Conservation (phyloP, 2,888 invertebrate genomes). For the Molorchus minor region DNA sequence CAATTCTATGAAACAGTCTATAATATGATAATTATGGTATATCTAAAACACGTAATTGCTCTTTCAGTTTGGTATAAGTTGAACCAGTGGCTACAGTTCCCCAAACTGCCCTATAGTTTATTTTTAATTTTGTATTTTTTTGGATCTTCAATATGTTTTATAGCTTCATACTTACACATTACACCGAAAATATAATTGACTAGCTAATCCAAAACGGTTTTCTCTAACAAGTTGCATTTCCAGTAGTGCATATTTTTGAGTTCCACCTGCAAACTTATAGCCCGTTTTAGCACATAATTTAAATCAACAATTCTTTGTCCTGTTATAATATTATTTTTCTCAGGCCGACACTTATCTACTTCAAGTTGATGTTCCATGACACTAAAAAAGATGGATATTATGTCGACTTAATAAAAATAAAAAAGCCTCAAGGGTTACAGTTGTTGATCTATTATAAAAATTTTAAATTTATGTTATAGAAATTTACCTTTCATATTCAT, state of each 20-base stretch:
- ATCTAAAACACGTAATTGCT: neutral
- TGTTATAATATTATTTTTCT: neutral
- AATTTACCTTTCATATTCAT: neutral
- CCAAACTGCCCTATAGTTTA: constrained; percentile 8
- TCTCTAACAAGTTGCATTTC: neutral
- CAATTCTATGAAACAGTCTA: constrained; percentile 1
- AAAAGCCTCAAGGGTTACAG: neutral
- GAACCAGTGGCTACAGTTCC: constrained; percentile 6
- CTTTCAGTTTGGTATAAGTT: constrained; percentile 3
- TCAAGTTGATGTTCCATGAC: neutral
- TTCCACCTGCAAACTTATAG: neutral
- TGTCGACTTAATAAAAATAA: neutral
- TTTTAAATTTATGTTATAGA: neutral
- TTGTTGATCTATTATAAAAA: neutral
- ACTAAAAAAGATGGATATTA: neutral
- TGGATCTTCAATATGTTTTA: neutral
- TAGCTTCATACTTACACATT: neutral
- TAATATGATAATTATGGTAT: constrained; percentile 3
- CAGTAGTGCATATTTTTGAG: neutral
- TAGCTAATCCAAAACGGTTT: neutral
- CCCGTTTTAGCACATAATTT: neutral
- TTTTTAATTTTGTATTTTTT: neutral
- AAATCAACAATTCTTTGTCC: neutral
- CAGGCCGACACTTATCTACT: no score
- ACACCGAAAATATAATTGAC: neutral